These are phyloP conservation scores for Trididemnum clinides DNA, from an alignment of 23 tunicate genomes.

Conservation along the genomic window DNA sequence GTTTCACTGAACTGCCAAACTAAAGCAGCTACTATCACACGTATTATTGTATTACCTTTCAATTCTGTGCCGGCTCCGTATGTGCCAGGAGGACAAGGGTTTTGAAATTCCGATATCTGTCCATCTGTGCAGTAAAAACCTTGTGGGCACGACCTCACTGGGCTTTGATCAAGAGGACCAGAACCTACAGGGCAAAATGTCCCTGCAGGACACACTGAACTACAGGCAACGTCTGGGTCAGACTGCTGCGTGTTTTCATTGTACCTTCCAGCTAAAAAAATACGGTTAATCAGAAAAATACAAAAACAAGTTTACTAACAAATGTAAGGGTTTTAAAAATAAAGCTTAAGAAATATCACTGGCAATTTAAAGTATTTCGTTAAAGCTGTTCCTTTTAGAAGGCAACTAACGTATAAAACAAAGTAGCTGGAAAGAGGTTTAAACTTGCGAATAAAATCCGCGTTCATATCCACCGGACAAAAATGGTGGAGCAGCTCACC, in stretches of 20 bases:
- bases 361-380: no score
- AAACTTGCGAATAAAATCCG: no score
- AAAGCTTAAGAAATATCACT: background rate
- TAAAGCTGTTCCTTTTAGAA: no score
- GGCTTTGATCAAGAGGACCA: background rate
- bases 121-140: conserved; percentile 88
- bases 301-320: background rate
- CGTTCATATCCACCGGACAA: no score
- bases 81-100: conserved; percentile 95
- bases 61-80: conserved; percentile 69
- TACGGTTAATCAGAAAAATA: background rate
- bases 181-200: conserved; percentile 56
- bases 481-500: no score
- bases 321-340: background rate
- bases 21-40: no score
- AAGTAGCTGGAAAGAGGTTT: no score
- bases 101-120: conserved; percentile 56
- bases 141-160: conserved; percentile 45
- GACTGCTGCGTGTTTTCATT: conserved; percentile 20
- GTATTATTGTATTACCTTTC: no score
- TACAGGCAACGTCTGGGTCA: conserved; percentile 36
- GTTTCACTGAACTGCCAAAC: no score
- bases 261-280: conserved; percentile 49
- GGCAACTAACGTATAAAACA: no score
- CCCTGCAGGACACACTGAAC: conserved; percentile 75